These are phyloP conservation scores for Drosophila recens DNA, from an alignment of 2,888 invertebrate species.

Conservation along the genomic window DNA sequence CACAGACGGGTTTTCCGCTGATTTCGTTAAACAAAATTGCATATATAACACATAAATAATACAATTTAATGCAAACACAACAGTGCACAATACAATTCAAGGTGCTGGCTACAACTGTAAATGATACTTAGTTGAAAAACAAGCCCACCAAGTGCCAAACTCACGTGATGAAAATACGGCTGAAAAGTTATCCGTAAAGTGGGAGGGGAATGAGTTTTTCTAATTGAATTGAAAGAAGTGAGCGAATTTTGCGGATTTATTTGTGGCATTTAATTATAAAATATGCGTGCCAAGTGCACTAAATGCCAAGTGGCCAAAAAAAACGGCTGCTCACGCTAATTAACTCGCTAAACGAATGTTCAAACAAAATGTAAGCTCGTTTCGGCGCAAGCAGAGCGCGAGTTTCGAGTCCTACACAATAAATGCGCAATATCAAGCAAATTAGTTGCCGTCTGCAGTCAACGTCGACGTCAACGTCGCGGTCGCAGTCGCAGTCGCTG, in stretches of 20 bases:
- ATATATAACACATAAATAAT: constrained; percentile 60
- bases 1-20: constrained; percentile 65
- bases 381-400: constrained; percentile 52
- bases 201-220: constrained; percentile 67
- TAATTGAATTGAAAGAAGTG: constrained; percentile 64
- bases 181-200: constrained; percentile 58
- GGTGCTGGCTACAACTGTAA: constrained; percentile 41
- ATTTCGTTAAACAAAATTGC: constrained; percentile 63
- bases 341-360: constrained; percentile 43
- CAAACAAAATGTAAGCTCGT: constrained; percentile 56
- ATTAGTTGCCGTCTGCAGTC: constrained; percentile 61
- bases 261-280: constrained; percentile 15
- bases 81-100: constrained; percentile 30
- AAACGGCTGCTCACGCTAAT: constrained; percentile 19
- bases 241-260: constrained; percentile 7
- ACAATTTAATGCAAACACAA: constrained; percentile 49
- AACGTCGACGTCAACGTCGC: constrained; percentile 26
- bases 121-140: constrained; percentile 24
- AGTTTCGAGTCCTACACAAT: constrained; percentile 62
- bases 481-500: constrained; percentile 31
- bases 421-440: constrained; percentile 75
- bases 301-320: constrained; percentile 26
- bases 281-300: constrained; percentile 34
- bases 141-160: constrained; percentile 41
- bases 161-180: constrained; percentile 77